phyloP scores from a whole-genome alignment of 2,113 vertebrate genomes.

The Pontoporia blainvillei region DNA sequence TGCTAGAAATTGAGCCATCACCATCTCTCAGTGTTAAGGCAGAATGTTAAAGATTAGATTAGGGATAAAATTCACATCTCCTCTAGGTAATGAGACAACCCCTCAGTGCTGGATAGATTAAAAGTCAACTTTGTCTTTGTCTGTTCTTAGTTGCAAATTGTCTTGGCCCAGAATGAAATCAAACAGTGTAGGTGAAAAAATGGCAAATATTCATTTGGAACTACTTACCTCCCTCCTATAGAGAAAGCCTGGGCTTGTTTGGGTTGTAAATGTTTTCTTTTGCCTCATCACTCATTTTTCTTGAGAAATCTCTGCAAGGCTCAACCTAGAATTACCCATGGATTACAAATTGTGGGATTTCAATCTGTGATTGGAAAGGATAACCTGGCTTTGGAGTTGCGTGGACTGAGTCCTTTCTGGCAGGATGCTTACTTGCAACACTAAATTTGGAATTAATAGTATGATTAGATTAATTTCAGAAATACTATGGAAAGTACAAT shows the following conservation, averaged over 20 bases:
- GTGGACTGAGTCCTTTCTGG: not conserved
- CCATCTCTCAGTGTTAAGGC: not conserved
- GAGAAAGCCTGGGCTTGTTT: not conserved
- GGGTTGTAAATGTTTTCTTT: not conserved
- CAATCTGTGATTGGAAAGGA: not conserved
- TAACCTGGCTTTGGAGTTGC: not conserved
- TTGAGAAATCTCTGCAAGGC: not conserved
- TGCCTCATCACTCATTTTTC: not conserved
- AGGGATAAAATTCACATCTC: not conserved
- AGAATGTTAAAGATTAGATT: not conserved
- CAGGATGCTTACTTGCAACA: too few species aligned
- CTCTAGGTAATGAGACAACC: not conserved
- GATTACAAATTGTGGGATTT: not conserved
- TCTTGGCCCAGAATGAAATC: not conserved
- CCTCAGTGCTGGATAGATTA: not conserved
- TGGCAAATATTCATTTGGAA: not conserved
- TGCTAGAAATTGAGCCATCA: not conserved
- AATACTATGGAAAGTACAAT: not conserved
- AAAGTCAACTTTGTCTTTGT: not conserved
- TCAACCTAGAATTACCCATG: not conserved
- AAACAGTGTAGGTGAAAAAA: not conserved
- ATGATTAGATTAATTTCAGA: not conserved
- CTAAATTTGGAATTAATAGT: not conserved
- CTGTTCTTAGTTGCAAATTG: not conserved
- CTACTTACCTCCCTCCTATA: not conserved